Conservation (phyloP, 2,888 invertebrate genomes). For the Stenoptilia bipunctidactyla region DNA sequence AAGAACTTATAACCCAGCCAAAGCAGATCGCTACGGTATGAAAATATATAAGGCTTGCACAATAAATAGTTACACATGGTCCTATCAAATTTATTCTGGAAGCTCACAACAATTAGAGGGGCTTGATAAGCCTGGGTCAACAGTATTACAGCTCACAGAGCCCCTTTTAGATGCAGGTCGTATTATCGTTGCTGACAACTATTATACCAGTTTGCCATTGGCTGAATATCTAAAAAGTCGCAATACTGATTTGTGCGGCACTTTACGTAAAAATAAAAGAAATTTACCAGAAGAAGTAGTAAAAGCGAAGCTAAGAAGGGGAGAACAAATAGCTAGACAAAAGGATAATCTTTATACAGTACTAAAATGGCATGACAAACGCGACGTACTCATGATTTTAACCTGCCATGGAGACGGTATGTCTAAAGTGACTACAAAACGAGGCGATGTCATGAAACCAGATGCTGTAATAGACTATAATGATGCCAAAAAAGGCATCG, state of each 20-base stretch:
- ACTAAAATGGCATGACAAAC: constrained; percentile 17
- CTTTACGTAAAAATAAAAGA: constrained; percentile 12
- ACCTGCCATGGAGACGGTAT: constrained; percentile 11
- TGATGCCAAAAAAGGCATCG: constrained; percentile 9
- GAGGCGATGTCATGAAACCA: constrained; percentile 11
- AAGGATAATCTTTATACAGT: constrained; percentile 11
- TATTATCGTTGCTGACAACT: constrained; percentile 15
- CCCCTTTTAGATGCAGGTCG: constrained; percentile 13
- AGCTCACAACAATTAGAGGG: constrained; percentile 6
- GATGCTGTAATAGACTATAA: constrained; percentile 13
- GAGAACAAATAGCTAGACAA: constrained; percentile 13
- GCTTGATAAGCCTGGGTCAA: constrained; percentile 13
- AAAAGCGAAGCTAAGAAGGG: constrained; percentile 11
- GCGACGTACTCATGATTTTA: constrained; percentile 13
- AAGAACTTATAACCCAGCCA: constrained; percentile 4
- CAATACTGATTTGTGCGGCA: constrained; percentile 9
- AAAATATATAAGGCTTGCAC: no score
- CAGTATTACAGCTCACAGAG: constrained; percentile 13
- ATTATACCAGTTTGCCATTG: constrained; percentile 14
- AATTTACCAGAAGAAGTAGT: constrained; percentile 13
- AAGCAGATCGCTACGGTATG: no score
- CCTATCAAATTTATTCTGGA: constrained; percentile 11
- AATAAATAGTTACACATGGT: background rate
- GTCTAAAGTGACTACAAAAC: constrained; percentile 9
- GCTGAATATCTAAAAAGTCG: constrained; percentile 8